Evolutionary conservation across 1,140 invertebrate species (phyloP).

Genomic region (Heliconius eleuchia): DNA sequence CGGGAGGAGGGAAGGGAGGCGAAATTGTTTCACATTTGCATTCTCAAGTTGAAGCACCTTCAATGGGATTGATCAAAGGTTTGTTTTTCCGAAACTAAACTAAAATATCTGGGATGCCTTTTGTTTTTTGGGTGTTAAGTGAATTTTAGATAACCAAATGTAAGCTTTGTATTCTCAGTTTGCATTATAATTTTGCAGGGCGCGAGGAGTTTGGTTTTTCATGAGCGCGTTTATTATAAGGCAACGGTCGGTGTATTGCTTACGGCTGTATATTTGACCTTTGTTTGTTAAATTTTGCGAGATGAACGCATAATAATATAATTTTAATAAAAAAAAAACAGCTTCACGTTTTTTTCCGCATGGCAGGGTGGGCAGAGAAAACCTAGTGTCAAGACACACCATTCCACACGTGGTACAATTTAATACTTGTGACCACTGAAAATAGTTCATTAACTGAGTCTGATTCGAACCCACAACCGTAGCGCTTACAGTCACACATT

Average conservation of each 20-base stretch:
- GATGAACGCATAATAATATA: not conserved
- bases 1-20: constrained; percentile 30
- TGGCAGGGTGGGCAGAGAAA: too few species aligned
- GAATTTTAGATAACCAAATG: constrained; percentile 15
- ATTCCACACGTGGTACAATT: too few species aligned
- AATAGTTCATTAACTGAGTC: too few species aligned
- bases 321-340: not conserved
- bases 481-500: too few species aligned
- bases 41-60: constrained; percentile 38
- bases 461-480: too few species aligned
- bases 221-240: not conserved
- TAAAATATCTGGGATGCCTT: constrained; percentile 16
- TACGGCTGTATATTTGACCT: constrained; percentile 1
- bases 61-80: constrained; percentile 43
- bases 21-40: constrained; percentile 61
- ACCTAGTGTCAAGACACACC: too few species aligned
- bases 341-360: too few species aligned
- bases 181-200: constrained; percentile 6
- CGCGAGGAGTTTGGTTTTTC: constrained; percentile 5
- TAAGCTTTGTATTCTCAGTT: constrained; percentile 13
- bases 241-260: constrained; percentile 3
- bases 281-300: not conserved
- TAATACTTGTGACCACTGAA: too few species aligned
- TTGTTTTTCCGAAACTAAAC: constrained; percentile 35
- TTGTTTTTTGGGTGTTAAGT: constrained; percentile 25